These are phyloP conservation scores for Linnaemya tessellans DNA, from an alignment of 2,888 invertebrate genomes.

Conservation along the genomic window DNA sequence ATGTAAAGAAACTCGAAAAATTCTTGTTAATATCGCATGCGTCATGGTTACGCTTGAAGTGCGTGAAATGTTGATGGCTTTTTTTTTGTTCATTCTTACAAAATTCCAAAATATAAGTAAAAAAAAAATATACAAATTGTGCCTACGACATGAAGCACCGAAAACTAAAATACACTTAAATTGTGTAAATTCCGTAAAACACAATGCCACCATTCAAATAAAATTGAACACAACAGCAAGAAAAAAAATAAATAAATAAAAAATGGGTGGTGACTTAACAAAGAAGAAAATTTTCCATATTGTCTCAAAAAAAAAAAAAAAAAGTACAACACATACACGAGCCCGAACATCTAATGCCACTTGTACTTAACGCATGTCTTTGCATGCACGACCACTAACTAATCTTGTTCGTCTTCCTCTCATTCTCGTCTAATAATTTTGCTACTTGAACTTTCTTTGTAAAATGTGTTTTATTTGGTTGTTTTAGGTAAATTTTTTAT, in stretches of 20 bases:
- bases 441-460: conserved; percentile 42
- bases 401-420: conserved; percentile 30
- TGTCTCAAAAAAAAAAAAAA: conserved; percentile 35
- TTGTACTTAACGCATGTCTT: conserved; percentile 67
- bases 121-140: neutral
- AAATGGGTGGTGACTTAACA: conserved; percentile 76
- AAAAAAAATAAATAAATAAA: no score
- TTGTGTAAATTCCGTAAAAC: conserved; percentile 39
- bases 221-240: conserved; percentile 59
- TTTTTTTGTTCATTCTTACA: conserved; percentile 54
- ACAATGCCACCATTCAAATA: conserved; percentile 42
- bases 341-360: conserved; percentile 31
- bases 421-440: conserved; percentile 20
- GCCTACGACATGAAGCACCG: neutral
- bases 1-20: conserved; percentile 12
- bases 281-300: conserved; percentile 46
- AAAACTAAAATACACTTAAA: conserved; percentile 36
- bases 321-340: conserved; percentile 4
- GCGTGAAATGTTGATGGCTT: conserved; percentile 71
- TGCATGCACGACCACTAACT: conserved; percentile 31
- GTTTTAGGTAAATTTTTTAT: conserved; percentile 62
- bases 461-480: conserved; percentile 38
- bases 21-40: conserved; percentile 72
- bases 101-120: conserved; percentile 13
- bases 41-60: conserved; percentile 73